Evolutionary conservation across 2,888 invertebrate genomes (phyloP).

Genomic region (Strigamia transsilvanica): DNA sequence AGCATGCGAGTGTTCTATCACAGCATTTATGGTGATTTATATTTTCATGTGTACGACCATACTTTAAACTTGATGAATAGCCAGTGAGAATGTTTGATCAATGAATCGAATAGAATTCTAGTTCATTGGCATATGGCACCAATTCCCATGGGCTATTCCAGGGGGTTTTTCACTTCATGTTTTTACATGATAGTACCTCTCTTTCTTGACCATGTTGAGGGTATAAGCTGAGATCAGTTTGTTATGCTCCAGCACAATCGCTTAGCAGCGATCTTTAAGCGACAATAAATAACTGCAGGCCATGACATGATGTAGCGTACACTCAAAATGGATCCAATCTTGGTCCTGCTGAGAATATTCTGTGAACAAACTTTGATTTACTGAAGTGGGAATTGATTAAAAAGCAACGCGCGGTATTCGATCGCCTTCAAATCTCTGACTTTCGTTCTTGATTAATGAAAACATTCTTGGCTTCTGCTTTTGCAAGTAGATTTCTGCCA

Average conservation of each 20-base stretch:
- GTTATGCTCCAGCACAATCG: slow-evolving; percentile 25
- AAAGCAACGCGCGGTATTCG: not conserved
- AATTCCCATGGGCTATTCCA: not conserved
- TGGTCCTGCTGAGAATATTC: slow-evolving; percentile 1
- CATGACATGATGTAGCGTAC: not conserved
- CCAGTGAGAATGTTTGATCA: no score
- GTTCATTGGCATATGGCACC: not conserved
- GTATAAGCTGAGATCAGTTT: slow-evolving; percentile 29
- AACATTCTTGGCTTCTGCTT: no score
- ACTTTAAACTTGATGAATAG: no score
- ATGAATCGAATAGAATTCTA: no score
- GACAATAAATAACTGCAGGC: not conserved
- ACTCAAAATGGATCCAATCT: slow-evolving; percentile 15
- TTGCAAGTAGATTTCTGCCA: no score
- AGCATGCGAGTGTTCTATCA: no score
- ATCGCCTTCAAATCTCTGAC: no score
- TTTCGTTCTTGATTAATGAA: no score
- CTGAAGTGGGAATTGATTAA: not conserved
- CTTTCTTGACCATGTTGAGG: not conserved
- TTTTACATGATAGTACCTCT: not conserved
- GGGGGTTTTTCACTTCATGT: not conserved
- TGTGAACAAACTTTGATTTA: not conserved
- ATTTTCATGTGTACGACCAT: no score
- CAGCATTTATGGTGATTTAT: no score
- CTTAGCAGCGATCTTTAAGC: slow-evolving; percentile 13